phyloP scores from a whole-genome alignment of 2,797 vertebrate genomes.

The Rhabdophis nuchalis region DNA sequence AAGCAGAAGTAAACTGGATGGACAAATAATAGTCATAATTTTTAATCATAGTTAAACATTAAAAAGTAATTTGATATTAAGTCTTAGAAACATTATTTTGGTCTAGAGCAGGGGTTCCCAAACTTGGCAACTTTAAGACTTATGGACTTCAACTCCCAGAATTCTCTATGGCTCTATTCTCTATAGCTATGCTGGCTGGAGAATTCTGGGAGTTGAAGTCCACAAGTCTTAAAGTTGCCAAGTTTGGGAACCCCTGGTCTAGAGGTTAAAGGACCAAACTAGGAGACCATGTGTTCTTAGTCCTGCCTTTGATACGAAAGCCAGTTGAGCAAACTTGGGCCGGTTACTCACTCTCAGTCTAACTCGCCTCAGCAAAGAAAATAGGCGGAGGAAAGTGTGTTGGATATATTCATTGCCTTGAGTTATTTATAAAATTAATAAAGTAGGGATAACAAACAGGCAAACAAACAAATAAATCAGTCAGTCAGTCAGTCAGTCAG shows the following conservation, averaged over 20 bases:
- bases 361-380: not conserved
- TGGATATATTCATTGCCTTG: not conserved
- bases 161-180: no score
- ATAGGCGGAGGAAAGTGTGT: not conserved
- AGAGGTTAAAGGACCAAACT: not conserved
- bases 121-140: no score
- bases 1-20: not conserved
- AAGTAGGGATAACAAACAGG: not conserved
- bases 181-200: no score
- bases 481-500: no score
- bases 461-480: not conserved
- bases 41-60: not conserved
- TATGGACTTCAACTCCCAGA: no score
- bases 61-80: not conserved
- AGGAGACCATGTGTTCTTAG: not conserved
- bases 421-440: not conserved
- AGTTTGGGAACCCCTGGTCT: no score
- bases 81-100: not conserved
- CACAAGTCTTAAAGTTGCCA: no score
- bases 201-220: no score
- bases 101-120: no score
- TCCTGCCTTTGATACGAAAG: not conserved
- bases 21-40: not conserved
- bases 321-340: not conserved
- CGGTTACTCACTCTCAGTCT: not conserved